These are phyloP conservation scores for Heteromyza rotundicornis DNA, from an alignment of 2,888 invertebrate species.

Conservation along the genomic window DNA sequence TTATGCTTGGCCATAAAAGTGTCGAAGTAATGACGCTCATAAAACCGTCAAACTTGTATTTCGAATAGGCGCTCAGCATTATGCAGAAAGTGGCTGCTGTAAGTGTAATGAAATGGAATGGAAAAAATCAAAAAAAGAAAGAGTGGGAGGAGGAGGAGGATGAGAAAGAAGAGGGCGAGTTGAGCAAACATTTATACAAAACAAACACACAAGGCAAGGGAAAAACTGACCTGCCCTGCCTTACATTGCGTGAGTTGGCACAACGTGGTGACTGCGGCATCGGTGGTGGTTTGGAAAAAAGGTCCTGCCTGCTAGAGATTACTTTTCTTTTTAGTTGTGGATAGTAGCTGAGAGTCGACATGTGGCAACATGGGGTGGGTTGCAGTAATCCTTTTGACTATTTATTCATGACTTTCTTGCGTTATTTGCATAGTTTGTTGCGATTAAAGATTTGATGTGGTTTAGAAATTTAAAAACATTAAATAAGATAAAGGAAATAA, in stretches of 20 bases:
- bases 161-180: not conserved
- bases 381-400: too few species aligned
- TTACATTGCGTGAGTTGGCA: conserved; percentile 5
- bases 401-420: too few species aligned
- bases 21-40: conserved; percentile 58
- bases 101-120: not conserved
- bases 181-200: too few species aligned
- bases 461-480: too few species aligned
- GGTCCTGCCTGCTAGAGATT: conserved; percentile 30
- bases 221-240: conserved; percentile 2
- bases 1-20: conserved; percentile 54
- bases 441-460: too few species aligned
- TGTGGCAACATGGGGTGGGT: too few species aligned
- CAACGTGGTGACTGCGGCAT: too few species aligned
- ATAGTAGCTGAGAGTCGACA: too few species aligned
- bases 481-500: too few species aligned
- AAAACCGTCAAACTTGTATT: conserved; percentile 61
- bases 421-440: too few species aligned
- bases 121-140: not conserved
- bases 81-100: conserved; percentile 11
- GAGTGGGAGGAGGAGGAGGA: not conserved
- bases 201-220: not conserved
- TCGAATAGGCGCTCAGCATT: conserved; percentile 57
- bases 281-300: conserved; percentile 1
- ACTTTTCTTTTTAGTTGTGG: too few species aligned